phyloP scores from a whole-genome alignment of 2,797 vertebrate genomes.

The Nannoperca obscura region DNA sequence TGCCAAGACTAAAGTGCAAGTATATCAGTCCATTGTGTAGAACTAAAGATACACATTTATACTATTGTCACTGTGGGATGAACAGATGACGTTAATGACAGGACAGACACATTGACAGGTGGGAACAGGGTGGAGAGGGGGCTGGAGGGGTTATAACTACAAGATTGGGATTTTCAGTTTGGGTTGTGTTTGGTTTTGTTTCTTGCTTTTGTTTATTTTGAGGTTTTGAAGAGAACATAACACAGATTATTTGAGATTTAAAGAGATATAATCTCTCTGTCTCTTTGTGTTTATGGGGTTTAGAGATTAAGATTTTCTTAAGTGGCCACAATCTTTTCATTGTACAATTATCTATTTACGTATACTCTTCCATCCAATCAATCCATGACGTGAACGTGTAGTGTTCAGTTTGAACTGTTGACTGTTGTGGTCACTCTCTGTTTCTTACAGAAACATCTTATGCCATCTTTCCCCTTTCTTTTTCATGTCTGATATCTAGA shows the following conservation, averaged over 20 bases:
- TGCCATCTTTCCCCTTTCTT: background rate
- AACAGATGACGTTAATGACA: constrained; percentile 49
- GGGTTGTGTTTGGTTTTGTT: constrained; percentile 19
- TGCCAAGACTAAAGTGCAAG: background rate
- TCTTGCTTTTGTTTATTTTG: constrained; percentile 46
- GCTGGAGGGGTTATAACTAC: constrained; percentile 7
- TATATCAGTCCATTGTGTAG: constrained; percentile 1
- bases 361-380: constrained; percentile 9
- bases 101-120: constrained; percentile 61
- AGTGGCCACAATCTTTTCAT: background rate
- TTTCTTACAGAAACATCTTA: constrained; percentile 3
- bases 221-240: constrained; percentile 20
- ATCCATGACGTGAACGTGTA: background rate
- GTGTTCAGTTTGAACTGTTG: constrained; percentile 10
- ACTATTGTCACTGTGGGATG: constrained; percentile 27
- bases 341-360: constrained; percentile 10
- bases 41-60: constrained; percentile 28
- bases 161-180: constrained; percentile 55
- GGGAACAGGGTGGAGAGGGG: constrained; percentile 12
- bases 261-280: constrained; percentile 48
- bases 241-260: constrained; percentile 41
- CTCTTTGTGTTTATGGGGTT: constrained; percentile 40
- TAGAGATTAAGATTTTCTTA: constrained; percentile 31
- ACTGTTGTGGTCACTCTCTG: background rate
- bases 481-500: constrained; percentile 9